These are phyloP conservation scores for Sarcophaga bullata DNA, from an alignment of 1,140 invertebrate genomes.

Conservation along the genomic window DNA sequence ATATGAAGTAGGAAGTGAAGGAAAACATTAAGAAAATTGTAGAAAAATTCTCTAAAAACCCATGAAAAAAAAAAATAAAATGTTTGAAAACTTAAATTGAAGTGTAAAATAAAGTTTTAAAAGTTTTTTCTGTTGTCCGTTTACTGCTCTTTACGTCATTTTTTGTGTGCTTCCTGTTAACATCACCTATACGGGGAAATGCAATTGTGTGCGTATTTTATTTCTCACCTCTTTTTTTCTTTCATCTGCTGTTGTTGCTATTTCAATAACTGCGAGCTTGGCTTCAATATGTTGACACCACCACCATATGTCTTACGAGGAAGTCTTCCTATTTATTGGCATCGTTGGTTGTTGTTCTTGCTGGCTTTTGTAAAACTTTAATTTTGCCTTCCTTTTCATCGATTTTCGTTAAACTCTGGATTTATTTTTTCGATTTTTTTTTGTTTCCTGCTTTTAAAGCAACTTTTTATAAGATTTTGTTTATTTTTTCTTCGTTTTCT, in stretches of 20 bases:
- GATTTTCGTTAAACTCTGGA: neutral
- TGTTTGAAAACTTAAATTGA: no score
- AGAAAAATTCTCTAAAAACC: neutral
- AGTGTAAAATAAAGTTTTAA: no score
- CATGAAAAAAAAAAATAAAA: neutral
- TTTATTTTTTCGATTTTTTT: neutral
- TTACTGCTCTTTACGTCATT: no score
- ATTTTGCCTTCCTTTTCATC: neutral
- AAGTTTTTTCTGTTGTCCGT: no score
- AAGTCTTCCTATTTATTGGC: neutral
- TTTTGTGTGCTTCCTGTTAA: no score
- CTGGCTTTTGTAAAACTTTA: neutral
- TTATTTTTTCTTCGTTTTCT: no score
- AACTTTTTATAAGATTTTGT: neutral
- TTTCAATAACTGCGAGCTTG: neutral
- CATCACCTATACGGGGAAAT: no score
- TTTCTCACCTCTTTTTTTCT: no score
- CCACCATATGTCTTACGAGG: neutral
- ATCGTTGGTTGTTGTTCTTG: neutral
- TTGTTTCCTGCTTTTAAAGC: neutral
- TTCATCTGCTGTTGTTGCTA: neutral
- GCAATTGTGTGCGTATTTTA: no score
- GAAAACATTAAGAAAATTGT: neutral
- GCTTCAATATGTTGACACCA: slow-evolving; percentile 22
- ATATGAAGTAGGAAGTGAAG: neutral